Evolutionary conservation across 2,797 vertebrate genomes (phyloP).

Genomic region (Sebastes umbrosus): DNA sequence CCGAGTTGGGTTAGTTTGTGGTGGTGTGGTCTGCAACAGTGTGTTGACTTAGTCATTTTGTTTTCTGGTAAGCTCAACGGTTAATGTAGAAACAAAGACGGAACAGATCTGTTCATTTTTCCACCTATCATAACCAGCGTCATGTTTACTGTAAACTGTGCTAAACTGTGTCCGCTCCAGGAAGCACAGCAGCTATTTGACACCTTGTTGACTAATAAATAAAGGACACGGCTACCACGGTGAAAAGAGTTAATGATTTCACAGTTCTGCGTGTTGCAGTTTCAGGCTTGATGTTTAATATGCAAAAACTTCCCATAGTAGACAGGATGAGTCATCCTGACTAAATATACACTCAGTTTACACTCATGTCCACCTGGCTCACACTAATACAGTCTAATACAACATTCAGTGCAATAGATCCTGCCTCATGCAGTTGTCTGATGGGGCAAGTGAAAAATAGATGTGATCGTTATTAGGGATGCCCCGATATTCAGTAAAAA

Average conservation of each 20-base stretch:
- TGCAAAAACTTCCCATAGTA: not conserved
- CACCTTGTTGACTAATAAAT: too few species aligned
- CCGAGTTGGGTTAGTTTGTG: not conserved
- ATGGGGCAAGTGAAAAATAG: too few species aligned
- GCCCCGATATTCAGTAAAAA: too few species aligned
- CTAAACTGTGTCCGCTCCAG: too few species aligned
- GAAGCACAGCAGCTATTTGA: too few species aligned
- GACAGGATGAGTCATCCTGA: not conserved
- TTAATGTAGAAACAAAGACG: not conserved
- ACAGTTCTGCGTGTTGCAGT: not conserved
- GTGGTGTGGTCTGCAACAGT: not conserved
- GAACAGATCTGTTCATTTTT: not conserved
- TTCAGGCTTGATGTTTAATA: not conserved
- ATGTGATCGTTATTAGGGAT: too few species aligned
- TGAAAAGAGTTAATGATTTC: not conserved
- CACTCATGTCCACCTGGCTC: not conserved
- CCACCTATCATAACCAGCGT: too few species aligned
- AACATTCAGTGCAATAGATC: too few species aligned
- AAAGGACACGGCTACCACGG: too few species aligned
- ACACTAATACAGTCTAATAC: not conserved
- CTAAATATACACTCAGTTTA: not conserved
- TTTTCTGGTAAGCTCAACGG: constrained; percentile 2
- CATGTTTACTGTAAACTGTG: too few species aligned
- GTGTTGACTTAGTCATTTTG: too few species aligned
- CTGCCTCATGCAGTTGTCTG: too few species aligned